Base-by-base conservation (phyloP, 2,113 vertebrate species). In the Rhinopomastus cyanomelas region DNA sequence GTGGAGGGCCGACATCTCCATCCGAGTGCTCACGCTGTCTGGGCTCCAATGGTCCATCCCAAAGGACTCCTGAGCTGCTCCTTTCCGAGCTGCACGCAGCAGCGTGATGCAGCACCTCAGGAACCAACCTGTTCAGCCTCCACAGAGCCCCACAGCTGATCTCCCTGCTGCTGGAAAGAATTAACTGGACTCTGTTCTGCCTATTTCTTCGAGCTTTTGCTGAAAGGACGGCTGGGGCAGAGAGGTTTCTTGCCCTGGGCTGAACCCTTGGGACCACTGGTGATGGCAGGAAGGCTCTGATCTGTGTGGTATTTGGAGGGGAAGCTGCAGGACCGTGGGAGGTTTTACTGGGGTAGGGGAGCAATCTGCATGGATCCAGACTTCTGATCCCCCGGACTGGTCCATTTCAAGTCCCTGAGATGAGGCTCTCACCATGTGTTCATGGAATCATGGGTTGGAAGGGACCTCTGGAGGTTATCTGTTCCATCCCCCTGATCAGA, bases 371-470 rank as follows among this genome's bases (percentile, higher is more conserved):
- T 6, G 44, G 19, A 73, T 9, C 19, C 3, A 3, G 20, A 37
- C 12, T 34, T 16, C 37, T 29, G 49, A 26, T 30, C 81, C 64
- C 2, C 1, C 42, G 66, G 26, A 8, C 46, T 46, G 65, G 12
- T 18, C 25, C 39, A 21, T 17, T 60, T 10, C 52, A 16, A 77
- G 27, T 30, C 21, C 73, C 68, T 29, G 25, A 49, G 34, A 44
- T 9, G n/a, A 74, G 71, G 51, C 46, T 42, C 56, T 51, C 0
- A 0, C 16, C 2, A 1, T 12, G 26, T 48, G 8, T 8, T 61
- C 48, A 57, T 42, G 15, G 39, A 42, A 42, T 42, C 39, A 42
- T 15, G 15, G 39, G 39, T 42, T 42, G 39, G 39, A 42, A 42
- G 39, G 39, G 15, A 42, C 39, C 39, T 42, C 39, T 42, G 39